Conservation (phyloP, 2,797 vertebrate species). For the Iguana delicatissima region DNA sequence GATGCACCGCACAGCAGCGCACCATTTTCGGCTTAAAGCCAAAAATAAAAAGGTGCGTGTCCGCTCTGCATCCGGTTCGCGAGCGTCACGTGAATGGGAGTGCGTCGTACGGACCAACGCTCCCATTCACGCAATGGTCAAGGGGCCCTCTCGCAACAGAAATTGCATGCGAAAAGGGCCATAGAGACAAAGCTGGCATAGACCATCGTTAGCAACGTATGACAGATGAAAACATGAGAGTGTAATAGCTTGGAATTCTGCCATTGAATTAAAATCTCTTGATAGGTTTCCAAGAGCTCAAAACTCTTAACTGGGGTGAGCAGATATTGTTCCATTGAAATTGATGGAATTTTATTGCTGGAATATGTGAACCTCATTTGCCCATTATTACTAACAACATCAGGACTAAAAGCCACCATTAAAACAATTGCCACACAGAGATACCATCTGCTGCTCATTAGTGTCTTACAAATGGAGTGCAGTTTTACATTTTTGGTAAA, state of each 20-base stretch:
- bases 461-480: conserved; percentile 45
- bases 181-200: conserved; percentile 21
- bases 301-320: neutral
- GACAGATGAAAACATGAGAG: neutral
- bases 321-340: conserved; percentile 13
- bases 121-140: too few species aligned
- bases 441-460: conserved; percentile 67
- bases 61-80: too few species aligned
- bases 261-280: neutral
- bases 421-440: conserved; percentile 21
- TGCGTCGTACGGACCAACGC: too few species aligned
- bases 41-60: too few species aligned
- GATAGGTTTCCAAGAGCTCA: conserved; percentile 6
- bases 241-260: conserved; percentile 9
- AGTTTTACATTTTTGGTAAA: conserved; percentile 56
- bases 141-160: too few species aligned
- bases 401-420: conserved; percentile 48
- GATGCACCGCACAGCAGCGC: too few species aligned
- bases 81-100: too few species aligned
- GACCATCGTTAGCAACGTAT: neutral
- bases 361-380: conserved; percentile 40
- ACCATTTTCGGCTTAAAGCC: too few species aligned
- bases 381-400: conserved; percentile 44
- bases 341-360: conserved; percentile 43
- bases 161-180: too few species aligned